Evolutionary conservation across 2,888 invertebrate genomes (phyloP).

Genomic region (Ditula angustiorana): DNA sequence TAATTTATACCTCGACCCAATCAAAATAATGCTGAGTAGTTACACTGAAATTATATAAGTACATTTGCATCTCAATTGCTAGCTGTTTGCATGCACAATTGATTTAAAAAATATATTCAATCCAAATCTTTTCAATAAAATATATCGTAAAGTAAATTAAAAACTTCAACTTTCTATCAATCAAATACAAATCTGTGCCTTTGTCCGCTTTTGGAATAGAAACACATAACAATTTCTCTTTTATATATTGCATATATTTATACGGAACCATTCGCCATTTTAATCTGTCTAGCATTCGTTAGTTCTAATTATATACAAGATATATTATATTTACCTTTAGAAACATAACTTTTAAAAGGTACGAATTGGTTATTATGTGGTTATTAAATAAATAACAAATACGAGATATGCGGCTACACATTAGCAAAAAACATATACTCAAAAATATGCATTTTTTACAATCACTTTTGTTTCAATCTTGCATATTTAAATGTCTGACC

Average conservation of each 20-base stretch:
- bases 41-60: slow-evolving; percentile 53
- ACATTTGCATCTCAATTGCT: slow-evolving; percentile 37
- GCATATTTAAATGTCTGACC: too few relatives aligned
- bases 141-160: slow-evolving; percentile 19
- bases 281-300: not conserved
- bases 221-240: not conserved
- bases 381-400: too few relatives aligned
- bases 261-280: not conserved
- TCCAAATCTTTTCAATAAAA: slow-evolving; percentile 9
- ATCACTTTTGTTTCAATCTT: too few relatives aligned
- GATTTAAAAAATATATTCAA: slow-evolving; percentile 9
- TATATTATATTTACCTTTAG: too few relatives aligned
- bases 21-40: slow-evolving; percentile 59
- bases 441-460: too few relatives aligned
- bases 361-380: too few relatives aligned
- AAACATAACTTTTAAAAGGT: too few relatives aligned
- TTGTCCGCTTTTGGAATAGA: slow-evolving; percentile 23
- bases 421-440: too few relatives aligned
- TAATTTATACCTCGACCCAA: slow-evolving; percentile 74
- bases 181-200: slow-evolving; percentile 41
- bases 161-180: slow-evolving; percentile 38
- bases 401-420: too few relatives aligned
- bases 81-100: slow-evolving; percentile 35
- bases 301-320: too few relatives aligned
- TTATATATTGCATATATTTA: not conserved